Evolutionary conservation across 2,888 invertebrate species (phyloP).

Genomic region (Sesia apiformis): DNA sequence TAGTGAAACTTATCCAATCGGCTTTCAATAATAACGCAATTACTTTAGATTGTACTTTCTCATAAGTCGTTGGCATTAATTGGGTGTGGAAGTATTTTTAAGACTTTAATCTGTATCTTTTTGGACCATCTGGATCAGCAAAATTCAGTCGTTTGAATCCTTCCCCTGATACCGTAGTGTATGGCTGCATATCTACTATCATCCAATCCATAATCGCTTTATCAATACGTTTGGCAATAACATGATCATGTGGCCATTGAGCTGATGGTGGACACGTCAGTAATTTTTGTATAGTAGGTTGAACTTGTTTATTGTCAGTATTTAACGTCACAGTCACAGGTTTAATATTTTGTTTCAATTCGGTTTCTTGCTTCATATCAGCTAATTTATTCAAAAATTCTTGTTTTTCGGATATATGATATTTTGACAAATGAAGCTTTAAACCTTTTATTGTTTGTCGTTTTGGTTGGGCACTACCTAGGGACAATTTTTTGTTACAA

Average conservation of each 20-base stretch:
- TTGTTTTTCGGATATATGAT: neutral
- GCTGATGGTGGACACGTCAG: neutral
- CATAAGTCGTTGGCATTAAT: neutral
- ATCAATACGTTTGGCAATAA: constrained; percentile 11
- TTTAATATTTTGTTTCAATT: neutral
- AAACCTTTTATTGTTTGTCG: neutral
- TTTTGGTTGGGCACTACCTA: neutral
- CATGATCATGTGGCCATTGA: neutral
- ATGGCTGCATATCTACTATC: constrained; percentile 17
- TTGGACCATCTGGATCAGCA: constrained; percentile 8
- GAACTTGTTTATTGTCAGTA: neutral
- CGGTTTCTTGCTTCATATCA: neutral
- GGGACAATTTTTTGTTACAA: no score
- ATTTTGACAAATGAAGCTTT: neutral
- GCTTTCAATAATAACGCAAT: neutral
- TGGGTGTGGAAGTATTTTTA: neutral
- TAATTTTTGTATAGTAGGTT: neutral
- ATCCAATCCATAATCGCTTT: constrained; percentile 17
- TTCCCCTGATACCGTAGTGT: constrained; percentile 13
- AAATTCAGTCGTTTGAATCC: constrained; percentile 11
- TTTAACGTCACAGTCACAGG: neutral
- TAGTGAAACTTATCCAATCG: neutral
- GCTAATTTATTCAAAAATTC: neutral
- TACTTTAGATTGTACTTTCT: neutral
- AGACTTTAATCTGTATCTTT: constrained; percentile 3